Evolutionary conservation across 2,113 vertebrate species (phyloP), one percentile per base, ranked within the genome.

Genomic region (Cephalopholis sonnerati): DNA sequence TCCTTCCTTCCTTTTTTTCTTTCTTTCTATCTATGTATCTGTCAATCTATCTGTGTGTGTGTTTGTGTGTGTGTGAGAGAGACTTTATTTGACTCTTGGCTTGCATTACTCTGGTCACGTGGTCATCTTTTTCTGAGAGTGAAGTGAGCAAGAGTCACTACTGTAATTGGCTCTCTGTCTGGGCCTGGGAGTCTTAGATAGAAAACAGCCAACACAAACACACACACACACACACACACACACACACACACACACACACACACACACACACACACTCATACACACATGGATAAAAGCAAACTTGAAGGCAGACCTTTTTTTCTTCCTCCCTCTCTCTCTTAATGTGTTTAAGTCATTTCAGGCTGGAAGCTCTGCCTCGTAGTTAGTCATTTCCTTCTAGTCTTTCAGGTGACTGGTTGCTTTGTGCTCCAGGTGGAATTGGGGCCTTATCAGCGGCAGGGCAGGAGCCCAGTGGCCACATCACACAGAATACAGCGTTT

Each of bases 361-460:
- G 71, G 62, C 25, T 58, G 53, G 62, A 2, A 79, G 84, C 85
- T 73, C 54, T 59, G 65, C 73, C 62, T 75, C 44, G n/a, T 63
- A 72, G 51, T 92, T 76, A 79, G 69, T 88, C 75, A 86, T 92
- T 86, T 84, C 73, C 86, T 81, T 32, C 70, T 25, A 67, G 74
- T 87, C 87, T 88, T 85, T 90, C 89, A 85, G 87, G 84, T 92
- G 82, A 77, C 84, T 81, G 90, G 74, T 88, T 83, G 77, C 89
- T 93, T 94, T 93, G 90, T 90, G 80, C 89, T 91, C 82, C 79
- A 81, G 67, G 79, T 90, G 88, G 83, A 90, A 90, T 91, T 94
- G 92, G 79, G 90, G 89, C 82, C 84, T 95, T 94, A 93, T 95
- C 95, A 93, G 94, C 63, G 32, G 82, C 75, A 53, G 89, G 91